These are phyloP conservation scores for Pygmarrhopalites habei DNA, from an alignment of 1,140 invertebrate species.

Conservation along the genomic window DNA sequence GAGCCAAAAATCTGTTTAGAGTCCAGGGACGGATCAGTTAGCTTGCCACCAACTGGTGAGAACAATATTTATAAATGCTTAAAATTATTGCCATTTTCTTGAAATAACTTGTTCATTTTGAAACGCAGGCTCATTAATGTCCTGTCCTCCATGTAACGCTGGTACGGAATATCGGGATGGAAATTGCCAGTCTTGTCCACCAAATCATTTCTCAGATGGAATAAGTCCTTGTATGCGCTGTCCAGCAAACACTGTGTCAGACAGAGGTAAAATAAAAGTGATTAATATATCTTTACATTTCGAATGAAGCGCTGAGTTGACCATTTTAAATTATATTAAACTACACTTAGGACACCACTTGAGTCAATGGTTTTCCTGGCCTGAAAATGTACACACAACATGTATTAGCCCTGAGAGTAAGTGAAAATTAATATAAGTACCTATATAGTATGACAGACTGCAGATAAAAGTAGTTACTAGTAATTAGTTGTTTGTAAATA, in stretches of 20 bases:
- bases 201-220: constrained; percentile 41
- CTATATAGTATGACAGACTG: too few relatives aligned
- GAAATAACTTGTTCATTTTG: too few relatives aligned
- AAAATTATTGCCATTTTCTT: too few relatives aligned
- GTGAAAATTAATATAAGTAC: background rate
- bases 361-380: constrained; percentile 50
- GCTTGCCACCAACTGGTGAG: constrained; percentile 44
- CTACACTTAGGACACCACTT: constrained; percentile 46
- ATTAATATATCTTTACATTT: too few relatives aligned
- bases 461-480: too few relatives aligned
- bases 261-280: constrained; percentile 44
- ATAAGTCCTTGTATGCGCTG: constrained; percentile 48
- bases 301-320: too few relatives aligned
- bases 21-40: constrained; percentile 42
- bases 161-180: constrained; percentile 49
- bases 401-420: constrained; percentile 48
- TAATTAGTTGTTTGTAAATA: too few relatives aligned
- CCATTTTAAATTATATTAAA: too few relatives aligned
- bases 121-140: constrained; percentile 39
- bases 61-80: too few relatives aligned
- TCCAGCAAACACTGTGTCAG: constrained; percentile 50
- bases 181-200: constrained; percentile 46
- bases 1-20: constrained; percentile 51
- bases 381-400: constrained; percentile 46
- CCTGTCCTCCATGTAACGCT: constrained; percentile 51